Percentiles rank a stretch among this genome's conserved stretches.
Evolutionary conservation across 2,888 invertebrate genomes (phyloP).

Genomic region (Volucella inanis): DNA sequence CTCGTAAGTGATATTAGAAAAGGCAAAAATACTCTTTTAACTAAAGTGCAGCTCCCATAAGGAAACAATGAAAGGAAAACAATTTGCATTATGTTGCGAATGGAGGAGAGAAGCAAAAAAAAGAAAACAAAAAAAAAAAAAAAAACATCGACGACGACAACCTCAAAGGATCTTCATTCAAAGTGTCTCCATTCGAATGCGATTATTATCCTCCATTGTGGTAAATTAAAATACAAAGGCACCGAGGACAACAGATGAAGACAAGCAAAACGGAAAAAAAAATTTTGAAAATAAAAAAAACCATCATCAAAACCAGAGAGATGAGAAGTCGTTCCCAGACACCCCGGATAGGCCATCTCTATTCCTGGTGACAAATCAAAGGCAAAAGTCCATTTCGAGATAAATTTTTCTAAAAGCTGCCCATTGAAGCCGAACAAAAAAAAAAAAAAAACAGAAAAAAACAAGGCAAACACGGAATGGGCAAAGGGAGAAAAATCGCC

Average conservation of each 20-base stretch:
- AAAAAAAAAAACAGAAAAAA: slow-evolving; percentile 40
- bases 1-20: slow-evolving; percentile 21
- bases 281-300: slow-evolving; percentile 7
- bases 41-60: slow-evolving; percentile 26
- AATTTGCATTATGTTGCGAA: slow-evolving; percentile 69
- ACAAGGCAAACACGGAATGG: neutral
- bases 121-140: slow-evolving; percentile 2
- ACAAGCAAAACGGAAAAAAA: neutral
- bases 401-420: slow-evolving; percentile 71
- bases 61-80: slow-evolving; percentile 38
- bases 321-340: slow-evolving; percentile 42
- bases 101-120: neutral
- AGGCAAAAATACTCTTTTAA: slow-evolving; percentile 22
- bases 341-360: slow-evolving; percentile 54
- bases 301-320: slow-evolving; percentile 47
- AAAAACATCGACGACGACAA: slow-evolving; percentile 60
- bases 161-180: slow-evolving; percentile 71
- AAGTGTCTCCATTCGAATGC: slow-evolving; percentile 74
- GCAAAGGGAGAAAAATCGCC: neutral
- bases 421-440: slow-evolving; percentile 73
- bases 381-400: slow-evolving; percentile 73
- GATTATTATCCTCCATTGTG: slow-evolving; percentile 74
- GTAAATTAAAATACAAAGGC: slow-evolving; percentile 74
- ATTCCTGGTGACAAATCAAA: slow-evolving; percentile 71
- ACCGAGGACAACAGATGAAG: neutral